Evolutionary conservation across 1,140 invertebrate species (phyloP).

Genomic region (Sinella curviseta): DNA sequence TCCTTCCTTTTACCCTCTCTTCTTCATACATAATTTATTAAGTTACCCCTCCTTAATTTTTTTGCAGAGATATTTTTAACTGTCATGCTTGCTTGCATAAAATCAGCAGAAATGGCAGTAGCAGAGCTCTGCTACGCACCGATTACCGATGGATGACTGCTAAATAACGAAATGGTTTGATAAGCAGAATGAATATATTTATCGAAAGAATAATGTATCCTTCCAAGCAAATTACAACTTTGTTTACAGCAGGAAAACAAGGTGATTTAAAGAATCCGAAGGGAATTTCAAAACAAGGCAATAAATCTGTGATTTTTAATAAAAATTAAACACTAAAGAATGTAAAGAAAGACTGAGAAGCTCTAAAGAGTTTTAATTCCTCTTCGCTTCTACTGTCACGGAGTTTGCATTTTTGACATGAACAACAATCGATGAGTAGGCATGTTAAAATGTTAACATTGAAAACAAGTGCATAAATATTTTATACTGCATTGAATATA

Average conservation of each 20-base stretch:
- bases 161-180: not conserved
- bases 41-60: not conserved
- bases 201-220: not conserved
- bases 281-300: not conserved
- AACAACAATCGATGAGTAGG: too few relatives aligned
- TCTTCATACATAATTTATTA: not conserved
- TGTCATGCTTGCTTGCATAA: not conserved
- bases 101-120: too few relatives aligned
- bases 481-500: not conserved
- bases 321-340: not conserved
- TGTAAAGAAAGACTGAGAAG: too few relatives aligned
- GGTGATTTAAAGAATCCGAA: not conserved
- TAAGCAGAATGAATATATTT: not conserved
- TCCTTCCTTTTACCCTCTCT: not conserved
- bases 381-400: not conserved
- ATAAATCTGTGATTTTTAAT: not conserved
- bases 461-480: not conserved
- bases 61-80: not conserved
- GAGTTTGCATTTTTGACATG: not conserved
- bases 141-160: not conserved
- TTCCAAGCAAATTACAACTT: not conserved
- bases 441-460: not conserved
- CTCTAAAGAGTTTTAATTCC: too few relatives aligned
- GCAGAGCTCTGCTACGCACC: not conserved
- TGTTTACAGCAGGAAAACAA: too few relatives aligned